phyloP scores from a whole-genome alignment of 2,797 vertebrate genomes.

The Schizothorax lantsangensis region DNA sequence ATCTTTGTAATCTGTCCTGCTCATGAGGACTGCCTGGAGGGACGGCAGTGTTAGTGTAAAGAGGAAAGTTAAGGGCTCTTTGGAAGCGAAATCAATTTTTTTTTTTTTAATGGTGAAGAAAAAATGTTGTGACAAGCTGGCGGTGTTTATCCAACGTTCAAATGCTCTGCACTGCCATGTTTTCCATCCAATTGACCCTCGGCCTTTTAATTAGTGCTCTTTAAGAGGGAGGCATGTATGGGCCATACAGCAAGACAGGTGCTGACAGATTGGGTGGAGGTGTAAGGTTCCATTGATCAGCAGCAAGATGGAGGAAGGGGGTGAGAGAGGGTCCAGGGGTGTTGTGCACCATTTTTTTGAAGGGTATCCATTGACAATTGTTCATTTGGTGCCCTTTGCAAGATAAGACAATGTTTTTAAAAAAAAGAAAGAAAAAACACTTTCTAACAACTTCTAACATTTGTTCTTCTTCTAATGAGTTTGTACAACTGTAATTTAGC shows the following conservation, averaged over 20 bases:
- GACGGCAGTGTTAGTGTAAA: constrained; percentile 20
- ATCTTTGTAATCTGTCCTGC: constrained; percentile 57
- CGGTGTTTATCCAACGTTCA: constrained; percentile 55
- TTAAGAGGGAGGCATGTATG: constrained; percentile 53
- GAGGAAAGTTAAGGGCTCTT: constrained; percentile 30
- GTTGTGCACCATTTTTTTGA: neutral
- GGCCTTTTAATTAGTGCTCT: constrained; percentile 54
- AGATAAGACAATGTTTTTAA: neutral
- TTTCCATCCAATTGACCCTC: constrained; percentile 62
- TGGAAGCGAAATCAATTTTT: constrained; percentile 49
- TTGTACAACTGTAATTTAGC: too few relatives aligned
- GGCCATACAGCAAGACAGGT: constrained; percentile 56
- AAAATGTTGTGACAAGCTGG: constrained; percentile 64
- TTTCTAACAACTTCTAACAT: too few relatives aligned
- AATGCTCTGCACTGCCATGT: constrained; percentile 44
- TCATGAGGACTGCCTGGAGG: constrained; percentile 35
- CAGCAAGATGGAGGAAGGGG: neutral
- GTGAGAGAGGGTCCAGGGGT: neutral
- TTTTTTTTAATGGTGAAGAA: constrained; percentile 43
- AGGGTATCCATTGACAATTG: neutral
- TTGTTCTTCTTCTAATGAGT: too few relatives aligned
- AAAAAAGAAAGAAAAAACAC: neutral
- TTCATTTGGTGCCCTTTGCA: neutral
- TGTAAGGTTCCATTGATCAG: constrained; percentile 42
- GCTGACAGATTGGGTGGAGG: constrained; percentile 48